Evolutionary conservation across 2,888 invertebrate species (phyloP).

Genomic region (Neuroscelio doddi): DNA sequence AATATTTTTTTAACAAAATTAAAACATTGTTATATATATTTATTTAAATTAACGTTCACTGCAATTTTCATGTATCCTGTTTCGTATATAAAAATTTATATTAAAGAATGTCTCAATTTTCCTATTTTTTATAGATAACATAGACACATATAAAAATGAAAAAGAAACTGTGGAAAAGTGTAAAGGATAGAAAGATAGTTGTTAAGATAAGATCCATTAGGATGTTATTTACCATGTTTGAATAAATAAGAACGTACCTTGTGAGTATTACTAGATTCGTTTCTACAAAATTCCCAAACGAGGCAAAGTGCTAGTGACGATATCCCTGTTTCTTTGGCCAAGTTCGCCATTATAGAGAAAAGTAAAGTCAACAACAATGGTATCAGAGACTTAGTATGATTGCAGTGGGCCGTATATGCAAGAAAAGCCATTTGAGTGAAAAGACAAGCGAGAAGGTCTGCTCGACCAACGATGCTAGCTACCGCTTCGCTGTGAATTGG

Average conservation of each 20-base stretch:
- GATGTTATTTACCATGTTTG: no score
- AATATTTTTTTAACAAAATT: no score
- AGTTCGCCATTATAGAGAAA: constrained; percentile 84
- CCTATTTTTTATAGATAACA: no score
- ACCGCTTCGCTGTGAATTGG: constrained; percentile 98
- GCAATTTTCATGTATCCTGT: no score
- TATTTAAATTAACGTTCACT: no score
- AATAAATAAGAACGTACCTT: constrained; percentile 55
- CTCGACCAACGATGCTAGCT: constrained; percentile 95
- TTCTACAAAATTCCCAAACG: constrained; percentile 83
- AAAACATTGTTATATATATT: no score
- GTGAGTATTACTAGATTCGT: constrained; percentile 59
- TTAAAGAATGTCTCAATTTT: no score
- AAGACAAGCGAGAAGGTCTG: constrained; percentile 93
- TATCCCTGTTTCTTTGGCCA: constrained; percentile 96
- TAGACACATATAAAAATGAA: no score
- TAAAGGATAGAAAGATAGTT: neutral
- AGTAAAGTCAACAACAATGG: constrained; percentile 70
- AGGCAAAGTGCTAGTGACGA: constrained; percentile 93
- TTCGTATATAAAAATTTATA: no score
- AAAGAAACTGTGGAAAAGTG: neutral
- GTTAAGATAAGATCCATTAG: neutral
- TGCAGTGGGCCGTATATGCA: constrained; percentile 84
- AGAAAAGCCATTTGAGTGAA: constrained; percentile 92
- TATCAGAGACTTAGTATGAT: constrained; percentile 64